Base-by-base conservation (phyloP, 1,140 invertebrate genomes). In the Pseudobourletiella spinata region DNA sequence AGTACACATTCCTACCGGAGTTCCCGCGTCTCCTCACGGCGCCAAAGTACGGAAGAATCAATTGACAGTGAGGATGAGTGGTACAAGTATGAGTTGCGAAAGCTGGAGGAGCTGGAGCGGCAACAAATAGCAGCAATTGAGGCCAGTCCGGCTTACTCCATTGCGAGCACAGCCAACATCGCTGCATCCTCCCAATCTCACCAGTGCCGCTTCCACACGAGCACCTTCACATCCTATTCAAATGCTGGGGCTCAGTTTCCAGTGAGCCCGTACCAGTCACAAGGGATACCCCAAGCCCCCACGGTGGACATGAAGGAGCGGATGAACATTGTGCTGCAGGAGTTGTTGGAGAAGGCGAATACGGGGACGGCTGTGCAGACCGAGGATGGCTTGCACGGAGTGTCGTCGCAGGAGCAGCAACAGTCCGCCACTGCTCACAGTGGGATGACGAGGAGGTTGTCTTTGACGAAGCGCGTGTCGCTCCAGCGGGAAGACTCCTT, bases 11-110 rank as follows among this genome's bases (percentile, higher is more conserved):
- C 88, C 0, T 89, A 86, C 77, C 79, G 89, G 64, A 91, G 88
- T 70, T 91, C 88, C 1, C 77, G 87, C 65, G 86, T 88, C n/a
- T 90, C 88, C 3, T 92, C 89, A 1, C 79, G 89, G 70, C 77
- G 89, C 35, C 89, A 94, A 77, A 91, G 89, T 73, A 93, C 90
- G 0, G 90, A 92, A 76, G 90, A 94, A 69, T 90, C 87, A 60
- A 93, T 94, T 59, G 90, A 94, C 74, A 89, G 87, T 43, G 90
- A 94, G 75, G 90, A 94, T 72, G 89, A 93, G 77, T 94, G 90
- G 86, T 94, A 91, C 71, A 88, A 87, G 65, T 91, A 94, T 73
- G 90, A 92, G 71, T 71, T 92, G 55, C 79, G 86, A 48, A 90
- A 92, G 74, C 73, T 94, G 35, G 87, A 93, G 75, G 86, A 91